These are phyloP conservation scores for Onychomys leucogaster DNA, from an alignment of 2,797 vertebrate genomes.

Conservation along the genomic window DNA sequence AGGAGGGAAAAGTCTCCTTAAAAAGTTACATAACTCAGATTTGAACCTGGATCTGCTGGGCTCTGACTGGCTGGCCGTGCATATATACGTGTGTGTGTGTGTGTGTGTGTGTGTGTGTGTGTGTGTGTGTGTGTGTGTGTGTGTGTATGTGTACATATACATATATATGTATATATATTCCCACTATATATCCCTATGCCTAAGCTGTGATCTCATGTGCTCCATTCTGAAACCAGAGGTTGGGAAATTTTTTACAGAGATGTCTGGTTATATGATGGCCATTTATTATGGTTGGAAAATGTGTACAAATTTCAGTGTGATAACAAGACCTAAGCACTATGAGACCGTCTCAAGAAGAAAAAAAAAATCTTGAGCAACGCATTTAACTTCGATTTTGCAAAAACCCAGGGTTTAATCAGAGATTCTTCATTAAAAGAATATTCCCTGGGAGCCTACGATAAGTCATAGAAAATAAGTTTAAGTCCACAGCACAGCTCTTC, in stretches of 20 bases:
- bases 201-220: neutral
- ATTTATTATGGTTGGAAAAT: neutral
- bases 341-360: slow-evolving; percentile 16
- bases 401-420: slow-evolving; percentile 62
- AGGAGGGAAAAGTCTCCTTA: neutral
- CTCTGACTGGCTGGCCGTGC: neutral
- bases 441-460: slow-evolving; percentile 58
- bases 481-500: slow-evolving; percentile 59
- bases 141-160: too few species aligned
- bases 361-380: slow-evolving; percentile 52
- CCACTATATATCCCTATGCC: accelerated
- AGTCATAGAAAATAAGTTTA: slow-evolving; percentile 57
- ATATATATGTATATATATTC: neutral
- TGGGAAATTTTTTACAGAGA: neutral
- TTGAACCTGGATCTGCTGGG: neutral
- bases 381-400: slow-evolving; percentile 62
- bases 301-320: neutral
- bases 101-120: too few species aligned
- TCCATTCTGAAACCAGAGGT: neutral
- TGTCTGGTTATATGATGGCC: neutral
- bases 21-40: neutral
- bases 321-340: neutral
- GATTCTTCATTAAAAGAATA: slow-evolving; percentile 69
- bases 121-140: too few species aligned
- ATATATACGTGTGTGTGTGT: too few species aligned